These are phyloP conservation scores for Cryptocheilus praepositus DNA, from an alignment of 2,888 invertebrate genomes.

Conservation along the genomic window DNA sequence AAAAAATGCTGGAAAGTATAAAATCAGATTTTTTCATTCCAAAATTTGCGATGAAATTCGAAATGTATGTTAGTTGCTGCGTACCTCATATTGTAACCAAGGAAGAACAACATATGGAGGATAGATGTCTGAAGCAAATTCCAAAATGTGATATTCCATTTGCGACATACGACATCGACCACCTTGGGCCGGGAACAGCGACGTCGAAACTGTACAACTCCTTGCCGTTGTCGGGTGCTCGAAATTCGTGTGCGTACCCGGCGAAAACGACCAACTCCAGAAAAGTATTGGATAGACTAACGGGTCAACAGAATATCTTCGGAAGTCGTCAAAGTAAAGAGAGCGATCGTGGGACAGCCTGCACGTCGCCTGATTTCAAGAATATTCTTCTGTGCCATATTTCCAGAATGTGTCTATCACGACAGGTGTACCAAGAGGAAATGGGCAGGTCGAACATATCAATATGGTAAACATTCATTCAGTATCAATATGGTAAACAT, in stretches of 20 bases:
- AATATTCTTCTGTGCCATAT: neutral
- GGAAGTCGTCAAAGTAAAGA: neutral
- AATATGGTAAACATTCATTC: too few relatives aligned
- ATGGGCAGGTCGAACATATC: too few relatives aligned
- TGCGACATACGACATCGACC: neutral
- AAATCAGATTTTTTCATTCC: neutral
- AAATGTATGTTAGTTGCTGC: neutral
- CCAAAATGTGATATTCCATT: neutral
- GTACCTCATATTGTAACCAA: neutral
- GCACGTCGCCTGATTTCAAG: neutral
- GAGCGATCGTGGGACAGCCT: neutral
- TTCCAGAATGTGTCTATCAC: neutral
- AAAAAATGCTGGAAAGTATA: neutral
- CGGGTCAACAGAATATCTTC: neutral
- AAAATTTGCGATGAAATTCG: neutral
- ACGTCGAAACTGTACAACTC: neutral
- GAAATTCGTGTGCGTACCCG: slow-evolving; percentile 1
- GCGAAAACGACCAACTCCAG: neutral
- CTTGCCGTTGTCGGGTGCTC: neutral
- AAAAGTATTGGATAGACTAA: neutral
- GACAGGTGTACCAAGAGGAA: neutral
- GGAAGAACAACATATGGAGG: too few relatives aligned
- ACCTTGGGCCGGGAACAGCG: neutral
- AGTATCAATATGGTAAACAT: too few relatives aligned
- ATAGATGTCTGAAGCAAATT: too few relatives aligned